Conservation (phyloP, 2,113 vertebrate species). For the Euleptes europaea region DNA sequence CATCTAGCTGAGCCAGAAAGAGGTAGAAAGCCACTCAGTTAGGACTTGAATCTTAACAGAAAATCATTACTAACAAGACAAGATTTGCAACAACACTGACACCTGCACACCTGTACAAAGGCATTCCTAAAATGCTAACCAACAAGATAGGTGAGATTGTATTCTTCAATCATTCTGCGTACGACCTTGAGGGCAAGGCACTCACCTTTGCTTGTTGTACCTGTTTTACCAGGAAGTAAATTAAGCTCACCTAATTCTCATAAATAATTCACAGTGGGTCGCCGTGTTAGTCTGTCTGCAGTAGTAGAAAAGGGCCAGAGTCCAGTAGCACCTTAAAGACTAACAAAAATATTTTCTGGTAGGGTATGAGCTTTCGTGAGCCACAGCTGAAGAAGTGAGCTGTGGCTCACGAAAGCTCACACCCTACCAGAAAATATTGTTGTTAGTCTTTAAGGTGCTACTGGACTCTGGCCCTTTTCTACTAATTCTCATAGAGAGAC, state of each 20-base stretch:
- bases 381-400: too few relatives aligned
- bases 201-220: not conserved
- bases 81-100: not conserved
- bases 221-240: not conserved
- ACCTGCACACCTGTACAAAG: not conserved
- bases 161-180: not conserved
- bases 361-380: too few relatives aligned
- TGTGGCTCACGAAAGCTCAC: too few relatives aligned
- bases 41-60: not conserved
- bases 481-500: not conserved
- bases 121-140: not conserved
- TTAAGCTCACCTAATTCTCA: not conserved
- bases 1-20: not conserved
- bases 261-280: too few relatives aligned
- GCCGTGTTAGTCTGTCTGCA: too few relatives aligned
- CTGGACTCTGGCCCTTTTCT: too few relatives aligned
- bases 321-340: too few relatives aligned
- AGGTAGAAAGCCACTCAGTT: not conserved
- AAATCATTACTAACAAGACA: not conserved
- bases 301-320: too few relatives aligned
- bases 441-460: too few relatives aligned
- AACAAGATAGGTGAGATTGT: not conserved
- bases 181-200: slow-evolving; percentile 2
- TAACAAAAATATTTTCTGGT: too few relatives aligned
- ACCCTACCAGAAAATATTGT: too few relatives aligned